Conservation (phyloP, 2,113 vertebrate genomes). For the Takifugu bimaculatus region DNA sequence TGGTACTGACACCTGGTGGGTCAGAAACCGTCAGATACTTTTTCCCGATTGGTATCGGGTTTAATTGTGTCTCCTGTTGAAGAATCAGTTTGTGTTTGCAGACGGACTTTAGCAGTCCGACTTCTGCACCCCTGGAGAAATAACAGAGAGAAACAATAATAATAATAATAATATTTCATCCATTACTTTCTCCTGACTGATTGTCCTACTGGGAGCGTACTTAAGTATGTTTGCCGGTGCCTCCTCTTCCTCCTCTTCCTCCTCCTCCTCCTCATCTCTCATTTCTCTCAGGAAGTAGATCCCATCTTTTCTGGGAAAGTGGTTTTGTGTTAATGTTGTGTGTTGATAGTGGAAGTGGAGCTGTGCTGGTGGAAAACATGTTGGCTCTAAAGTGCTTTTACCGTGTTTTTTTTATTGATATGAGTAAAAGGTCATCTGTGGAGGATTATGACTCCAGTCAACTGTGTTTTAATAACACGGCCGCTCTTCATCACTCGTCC, state of each 20-base stretch:
- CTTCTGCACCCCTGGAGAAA: too few species aligned
- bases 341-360: not conserved
- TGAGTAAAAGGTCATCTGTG: slow-evolving; percentile 15
- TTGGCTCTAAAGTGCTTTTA: not conserved
- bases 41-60: too few species aligned
- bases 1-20: too few species aligned
- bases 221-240: not conserved
- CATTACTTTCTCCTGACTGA: too few species aligned
- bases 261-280: not conserved
- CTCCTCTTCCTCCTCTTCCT: slow-evolving; percentile 1
- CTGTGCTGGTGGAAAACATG: too few species aligned
- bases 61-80: too few species aligned
- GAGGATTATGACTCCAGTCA: slow-evolving; percentile 14
- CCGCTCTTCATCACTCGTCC: slow-evolving; percentile 19
- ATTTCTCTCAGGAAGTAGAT: slow-evolving; percentile 14
- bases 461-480: slow-evolving; percentile 30
- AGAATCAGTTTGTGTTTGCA: too few species aligned
- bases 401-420: slow-evolving; percentile 23
- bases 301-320: not conserved
- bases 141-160: too few species aligned
- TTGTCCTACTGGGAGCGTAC: not conserved
- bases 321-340: slow-evolving; percentile 4
- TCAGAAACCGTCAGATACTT: too few species aligned
- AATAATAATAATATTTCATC: too few species aligned
- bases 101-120: too few species aligned